Percentiles rank a stretch among this genome's conserved stretches.
Conservation (phyloP, 2,113 vertebrate species). For the Odobenus rosmarus region DNA sequence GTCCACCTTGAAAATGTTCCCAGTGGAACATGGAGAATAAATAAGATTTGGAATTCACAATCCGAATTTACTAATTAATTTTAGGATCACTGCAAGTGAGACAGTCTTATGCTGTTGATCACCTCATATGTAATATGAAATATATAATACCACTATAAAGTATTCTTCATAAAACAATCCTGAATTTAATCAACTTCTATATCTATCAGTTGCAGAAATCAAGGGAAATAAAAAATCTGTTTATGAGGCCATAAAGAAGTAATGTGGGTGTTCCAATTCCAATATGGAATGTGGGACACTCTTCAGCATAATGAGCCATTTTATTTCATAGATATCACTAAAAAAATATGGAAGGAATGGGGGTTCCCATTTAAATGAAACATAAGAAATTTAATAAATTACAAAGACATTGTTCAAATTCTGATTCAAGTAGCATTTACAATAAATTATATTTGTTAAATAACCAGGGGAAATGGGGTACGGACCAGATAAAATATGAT, state of each 20-base stretch:
- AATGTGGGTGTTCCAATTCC: too few relatives aligned
- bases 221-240: background rate
- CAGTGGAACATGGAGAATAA: background rate
- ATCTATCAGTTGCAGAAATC: background rate
- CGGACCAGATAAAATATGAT: background rate
- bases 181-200: background rate
- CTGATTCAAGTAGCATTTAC: background rate
- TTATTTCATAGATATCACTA: background rate
- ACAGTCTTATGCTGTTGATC: background rate
- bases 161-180: background rate
- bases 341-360: accelerated
- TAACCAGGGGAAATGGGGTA: background rate
- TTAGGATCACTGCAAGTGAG: background rate
- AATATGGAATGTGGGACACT: background rate
- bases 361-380: background rate
- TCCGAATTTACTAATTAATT: background rate
- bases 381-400: background rate
- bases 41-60: background rate
- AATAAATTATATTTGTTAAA: background rate
- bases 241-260: background rate
- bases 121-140: background rate
- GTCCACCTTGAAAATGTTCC: background rate
- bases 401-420: background rate
- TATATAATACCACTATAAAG: background rate
- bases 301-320: background rate